phyloP scores from a whole-genome alignment of 2,888 invertebrate genomes.

The Nomada fabriciana region DNA sequence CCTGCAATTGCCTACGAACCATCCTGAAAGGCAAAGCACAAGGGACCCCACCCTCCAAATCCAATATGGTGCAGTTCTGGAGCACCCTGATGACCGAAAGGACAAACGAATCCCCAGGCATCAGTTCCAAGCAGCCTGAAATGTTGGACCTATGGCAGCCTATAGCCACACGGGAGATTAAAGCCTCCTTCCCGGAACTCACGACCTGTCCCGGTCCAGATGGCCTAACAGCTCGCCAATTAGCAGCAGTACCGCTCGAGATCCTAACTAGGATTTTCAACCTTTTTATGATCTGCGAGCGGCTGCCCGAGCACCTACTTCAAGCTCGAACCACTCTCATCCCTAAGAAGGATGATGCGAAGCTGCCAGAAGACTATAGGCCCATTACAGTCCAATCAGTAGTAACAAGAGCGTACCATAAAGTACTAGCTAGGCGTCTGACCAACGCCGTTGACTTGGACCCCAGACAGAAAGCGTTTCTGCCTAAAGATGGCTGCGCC shows the following conservation, averaged over 20 bases:
- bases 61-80: constrained; percentile 53
- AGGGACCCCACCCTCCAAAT: too few species aligned
- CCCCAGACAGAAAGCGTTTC: constrained; percentile 62
- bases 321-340: constrained; percentile 44
- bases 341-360: background rate
- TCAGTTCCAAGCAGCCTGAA: background rate
- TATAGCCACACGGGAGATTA: background rate
- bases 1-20: too few species aligned
- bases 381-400: background rate
- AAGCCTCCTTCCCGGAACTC: background rate
- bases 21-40: too few species aligned
- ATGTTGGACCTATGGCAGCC: constrained; percentile 13
- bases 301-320: constrained; percentile 44
- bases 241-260: background rate
- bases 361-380: background rate
- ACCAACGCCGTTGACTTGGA: constrained; percentile 21
- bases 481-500: constrained; percentile 50
- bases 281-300: background rate
- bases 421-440: constrained; percentile 53
- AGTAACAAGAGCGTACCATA: constrained; percentile 48
- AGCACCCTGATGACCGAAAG: constrained; percentile 17
- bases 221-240: constrained; percentile 5
- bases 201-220: background rate
- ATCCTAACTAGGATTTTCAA: background rate
- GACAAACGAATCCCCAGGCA: constrained; percentile 7